phyloP scores from a whole-genome alignment of 30 jellyfish, hydroid and myxozoan genomes.

The Cassiopea andromeda region DNA sequence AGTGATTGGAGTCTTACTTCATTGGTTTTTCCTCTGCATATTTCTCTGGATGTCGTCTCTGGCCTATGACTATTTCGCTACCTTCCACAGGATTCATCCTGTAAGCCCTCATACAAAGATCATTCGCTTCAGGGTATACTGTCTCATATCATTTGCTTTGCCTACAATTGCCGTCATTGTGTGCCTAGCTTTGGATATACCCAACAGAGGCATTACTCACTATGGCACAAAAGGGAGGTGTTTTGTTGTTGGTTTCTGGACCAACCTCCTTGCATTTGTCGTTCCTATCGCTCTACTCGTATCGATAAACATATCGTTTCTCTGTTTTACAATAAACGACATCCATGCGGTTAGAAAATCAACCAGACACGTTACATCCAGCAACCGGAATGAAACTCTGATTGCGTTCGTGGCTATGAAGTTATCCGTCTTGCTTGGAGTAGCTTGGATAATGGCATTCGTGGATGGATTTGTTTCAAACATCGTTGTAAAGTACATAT shows the following conservation, averaged over 20 bases:
- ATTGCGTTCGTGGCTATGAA: conserved; percentile 35
- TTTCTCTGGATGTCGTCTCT: conserved; percentile 56
- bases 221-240: conserved; percentile 48
- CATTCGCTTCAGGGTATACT: conserved; percentile 21
- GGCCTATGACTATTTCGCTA: conserved; percentile 50
- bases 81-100: conserved; percentile 14
- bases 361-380: conserved; percentile 8
- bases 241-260: conserved; percentile 60
- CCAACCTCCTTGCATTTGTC: conserved; percentile 54
- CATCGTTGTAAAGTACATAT: conserved; percentile 10
- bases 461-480: conserved; percentile 39
- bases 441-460: conserved; percentile 65
- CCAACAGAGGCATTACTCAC: conserved; percentile 20
- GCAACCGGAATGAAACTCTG: conserved; percentile 33
- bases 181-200: conserved; percentile 46
- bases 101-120: conserved; percentile 3
- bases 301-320: conserved; percentile 29
- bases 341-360: neutral
- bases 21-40: conserved; percentile 31
- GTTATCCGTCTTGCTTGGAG: conserved; percentile 45
- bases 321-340: conserved; percentile 35
- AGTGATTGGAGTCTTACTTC: conserved; percentile 29
- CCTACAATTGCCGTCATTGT: conserved; percentile 34
- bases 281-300: conserved; percentile 35
- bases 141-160: conserved; percentile 19